Evolutionary conservation across 2,797 vertebrate genomes (phyloP).

Genomic region (Megalops cyprinoides): DNA sequence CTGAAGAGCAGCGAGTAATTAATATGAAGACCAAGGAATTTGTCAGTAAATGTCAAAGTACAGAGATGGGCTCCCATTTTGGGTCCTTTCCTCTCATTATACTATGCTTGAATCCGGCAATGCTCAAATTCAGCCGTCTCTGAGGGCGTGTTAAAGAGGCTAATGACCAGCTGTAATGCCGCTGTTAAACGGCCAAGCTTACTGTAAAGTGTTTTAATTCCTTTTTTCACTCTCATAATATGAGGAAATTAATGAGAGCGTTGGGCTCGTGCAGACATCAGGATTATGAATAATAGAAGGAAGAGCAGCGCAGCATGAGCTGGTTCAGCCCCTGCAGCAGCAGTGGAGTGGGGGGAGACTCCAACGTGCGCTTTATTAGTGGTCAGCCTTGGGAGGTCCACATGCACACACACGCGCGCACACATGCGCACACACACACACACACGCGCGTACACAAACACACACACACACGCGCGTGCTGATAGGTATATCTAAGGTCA

Average conservation of each 20-base stretch:
- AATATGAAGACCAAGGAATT: slow-evolving; percentile 2
- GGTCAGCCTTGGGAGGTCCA: slow-evolving; percentile 55
- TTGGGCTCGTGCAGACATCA: slow-evolving; percentile 54
- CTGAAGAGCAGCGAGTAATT: neutral
- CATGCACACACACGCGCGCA: slow-evolving; percentile 2
- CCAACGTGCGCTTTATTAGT: slow-evolving; percentile 47
- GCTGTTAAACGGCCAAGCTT: slow-evolving; percentile 71
- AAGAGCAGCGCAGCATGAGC: slow-evolving; percentile 30
- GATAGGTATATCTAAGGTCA: neutral
- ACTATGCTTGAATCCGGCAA: no score
- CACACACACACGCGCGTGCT: neutral
- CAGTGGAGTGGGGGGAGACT: slow-evolving; percentile 60
- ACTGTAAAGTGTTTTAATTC: slow-evolving; percentile 75
- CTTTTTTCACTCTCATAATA: slow-evolving; percentile 72
- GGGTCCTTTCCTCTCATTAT: neutral
- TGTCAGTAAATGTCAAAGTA: slow-evolving; percentile 12
- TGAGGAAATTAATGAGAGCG: slow-evolving; percentile 69
- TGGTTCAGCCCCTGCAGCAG: slow-evolving; percentile 12
- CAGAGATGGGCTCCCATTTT: neutral
- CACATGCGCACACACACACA: neutral
- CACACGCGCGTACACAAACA: neutral
- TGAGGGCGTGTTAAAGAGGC: slow-evolving; percentile 69
- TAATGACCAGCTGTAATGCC: slow-evolving; percentile 76
- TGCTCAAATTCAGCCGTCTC: slow-evolving; percentile 51
- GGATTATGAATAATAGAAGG: slow-evolving; percentile 57